Conservation (phyloP, 2,797 vertebrate species). For the Molothrus ater region DNA sequence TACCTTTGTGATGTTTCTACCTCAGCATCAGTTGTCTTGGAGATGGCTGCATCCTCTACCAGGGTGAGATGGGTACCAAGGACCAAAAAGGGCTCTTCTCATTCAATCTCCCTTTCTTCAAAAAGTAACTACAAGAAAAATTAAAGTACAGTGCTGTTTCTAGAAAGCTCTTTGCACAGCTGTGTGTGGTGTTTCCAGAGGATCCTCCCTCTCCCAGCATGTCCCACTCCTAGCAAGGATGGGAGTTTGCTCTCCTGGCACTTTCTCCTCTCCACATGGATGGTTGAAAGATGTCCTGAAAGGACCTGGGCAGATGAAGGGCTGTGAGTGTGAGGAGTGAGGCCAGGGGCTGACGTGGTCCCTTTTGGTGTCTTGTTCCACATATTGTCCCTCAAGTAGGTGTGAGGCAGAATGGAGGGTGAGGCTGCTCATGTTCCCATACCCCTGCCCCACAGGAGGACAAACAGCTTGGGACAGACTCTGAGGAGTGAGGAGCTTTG, state of each 20-base stretch:
- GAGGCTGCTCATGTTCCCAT: not conserved
- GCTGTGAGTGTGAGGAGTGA: not conserved
- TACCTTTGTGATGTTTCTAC: not conserved
- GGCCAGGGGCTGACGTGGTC: not conserved
- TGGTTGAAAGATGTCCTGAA: not conserved
- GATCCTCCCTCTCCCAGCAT: not conserved
- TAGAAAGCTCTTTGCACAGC: not conserved
- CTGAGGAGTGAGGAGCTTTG: not conserved
- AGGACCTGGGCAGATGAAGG: not conserved
- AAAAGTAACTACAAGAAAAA: not conserved
- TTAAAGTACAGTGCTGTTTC: not conserved
- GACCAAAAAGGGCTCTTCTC: not conserved
- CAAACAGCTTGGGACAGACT: not conserved
- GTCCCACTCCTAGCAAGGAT: not conserved
- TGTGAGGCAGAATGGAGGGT: not conserved
- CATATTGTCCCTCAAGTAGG: not conserved
- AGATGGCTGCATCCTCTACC: not conserved
- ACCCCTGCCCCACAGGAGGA: rapidly evolving
- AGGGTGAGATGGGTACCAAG: not conserved
- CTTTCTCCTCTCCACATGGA: not conserved
- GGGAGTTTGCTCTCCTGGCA: not conserved
- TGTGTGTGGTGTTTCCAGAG: not conserved
- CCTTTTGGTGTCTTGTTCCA: not conserved
- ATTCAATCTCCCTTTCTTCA: not conserved
- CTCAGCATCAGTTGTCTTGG: not conserved